A percentile compares a stretch with the other conserved stretches of the same genome.
These are phyloP conservation scores for Drosophila melanosoma DNA, from an alignment of 2,888 invertebrate species.

Conservation along the genomic window DNA sequence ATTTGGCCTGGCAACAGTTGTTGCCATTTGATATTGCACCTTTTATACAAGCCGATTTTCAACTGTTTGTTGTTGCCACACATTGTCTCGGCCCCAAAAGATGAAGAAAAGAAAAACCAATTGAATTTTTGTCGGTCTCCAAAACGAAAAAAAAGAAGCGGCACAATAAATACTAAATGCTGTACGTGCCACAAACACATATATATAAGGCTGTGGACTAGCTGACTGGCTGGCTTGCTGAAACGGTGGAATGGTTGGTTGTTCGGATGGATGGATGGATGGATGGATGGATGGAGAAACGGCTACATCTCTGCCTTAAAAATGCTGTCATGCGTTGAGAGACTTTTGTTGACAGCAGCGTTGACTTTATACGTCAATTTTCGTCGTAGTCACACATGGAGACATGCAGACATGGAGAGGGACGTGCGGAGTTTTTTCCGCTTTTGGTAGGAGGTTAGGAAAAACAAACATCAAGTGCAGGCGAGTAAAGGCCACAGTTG, in stretches of 20 bases:
- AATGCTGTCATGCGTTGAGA: slow-evolving; percentile 66
- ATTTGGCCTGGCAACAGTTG: slow-evolving; percentile 25
- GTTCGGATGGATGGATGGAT: slow-evolving; percentile 4
- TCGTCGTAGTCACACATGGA: slow-evolving; percentile 35
- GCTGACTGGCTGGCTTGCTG: slow-evolving; percentile 15
- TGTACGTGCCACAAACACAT: slow-evolving; percentile 65
- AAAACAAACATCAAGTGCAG: slow-evolving; percentile 71
- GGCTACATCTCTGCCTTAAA: slow-evolving; percentile 52
- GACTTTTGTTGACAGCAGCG: slow-evolving; percentile 65
- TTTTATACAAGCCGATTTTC: not conserved
- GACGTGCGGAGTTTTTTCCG: slow-evolving; percentile 54
- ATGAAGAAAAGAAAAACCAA: slow-evolving; percentile 47
- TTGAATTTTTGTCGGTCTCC: slow-evolving; percentile 60
- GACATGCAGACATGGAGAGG: slow-evolving; percentile 6
- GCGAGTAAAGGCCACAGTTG: slow-evolving; percentile 24
- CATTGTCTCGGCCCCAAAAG: slow-evolving; percentile 18
- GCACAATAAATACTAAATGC: slow-evolving; percentile 75
- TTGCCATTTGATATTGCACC: slow-evolving; percentile 47
- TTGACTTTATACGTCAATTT: slow-evolving; percentile 80
- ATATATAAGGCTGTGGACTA: slow-evolving; percentile 19
- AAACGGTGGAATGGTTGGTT: slow-evolving; percentile 2
- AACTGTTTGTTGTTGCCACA: slow-evolving; percentile 4
- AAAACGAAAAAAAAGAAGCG: slow-evolving; percentile 42
- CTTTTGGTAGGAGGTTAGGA: slow-evolving; percentile 56
- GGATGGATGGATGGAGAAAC: slow-evolving; percentile 15